phyloP scores from a whole-genome alignment of 64 coral and sea anemone genomes.

The Astreopora myriophthalma region DNA sequence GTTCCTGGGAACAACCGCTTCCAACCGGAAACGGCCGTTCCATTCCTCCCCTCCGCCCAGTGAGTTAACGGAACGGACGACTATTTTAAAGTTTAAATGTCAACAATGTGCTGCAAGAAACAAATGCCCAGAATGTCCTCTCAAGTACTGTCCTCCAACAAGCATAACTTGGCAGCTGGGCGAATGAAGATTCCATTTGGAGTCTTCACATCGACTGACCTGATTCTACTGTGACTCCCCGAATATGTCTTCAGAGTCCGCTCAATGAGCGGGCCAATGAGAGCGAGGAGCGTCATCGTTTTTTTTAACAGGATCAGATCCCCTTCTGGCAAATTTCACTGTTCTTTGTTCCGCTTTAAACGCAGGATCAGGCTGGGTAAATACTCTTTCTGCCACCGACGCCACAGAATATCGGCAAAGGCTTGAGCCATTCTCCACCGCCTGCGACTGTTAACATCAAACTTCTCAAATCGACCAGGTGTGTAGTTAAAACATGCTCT shows the following conservation, averaged over 20 bases:
- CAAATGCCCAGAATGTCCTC: not conserved
- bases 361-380: not conserved
- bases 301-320: conserved; percentile 7
- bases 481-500: not conserved
- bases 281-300: not conserved
- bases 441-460: conserved; percentile 1
- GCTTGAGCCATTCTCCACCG: conserved; percentile 17
- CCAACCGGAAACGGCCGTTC: not conserved
- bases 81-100: not conserved
- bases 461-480: conserved; percentile 7
- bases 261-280: conserved; percentile 19
- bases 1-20: not conserved
- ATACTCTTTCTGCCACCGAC: conserved; percentile 42
- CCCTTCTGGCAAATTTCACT: conserved; percentile 21
- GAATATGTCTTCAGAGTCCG: not conserved
- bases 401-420: conserved; percentile 35
- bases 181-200: conserved; percentile 15
- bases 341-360: conserved; percentile 34
- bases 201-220: conserved; percentile 1
- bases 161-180: conserved; percentile 7
- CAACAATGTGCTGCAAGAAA: not conserved
- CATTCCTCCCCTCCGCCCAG: not conserved
- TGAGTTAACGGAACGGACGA: not conserved
- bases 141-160: conserved; percentile 3
- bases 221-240: not conserved